Percentiles rank a stretch among this genome's conserved stretches.
Evolutionary conservation across 2,888 invertebrate species (phyloP).

Genomic region (Deroplatys truncata): DNA sequence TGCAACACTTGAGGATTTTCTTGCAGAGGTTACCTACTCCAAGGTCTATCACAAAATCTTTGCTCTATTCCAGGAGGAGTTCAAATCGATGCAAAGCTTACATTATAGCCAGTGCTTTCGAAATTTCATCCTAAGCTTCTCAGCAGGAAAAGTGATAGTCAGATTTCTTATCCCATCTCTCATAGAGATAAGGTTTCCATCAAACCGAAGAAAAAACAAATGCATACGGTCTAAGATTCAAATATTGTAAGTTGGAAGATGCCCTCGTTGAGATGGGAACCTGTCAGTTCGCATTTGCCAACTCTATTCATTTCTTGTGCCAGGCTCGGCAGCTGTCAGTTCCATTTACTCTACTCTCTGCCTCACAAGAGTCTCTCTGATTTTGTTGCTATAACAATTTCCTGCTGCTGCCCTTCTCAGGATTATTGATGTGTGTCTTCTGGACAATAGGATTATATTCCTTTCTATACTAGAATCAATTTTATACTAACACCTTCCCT

Average conservation of each 20-base stretch:
- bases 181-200: not conserved
- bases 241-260: too few species aligned
- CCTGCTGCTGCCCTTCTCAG: not conserved
- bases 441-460: too few species aligned
- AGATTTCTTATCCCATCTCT: not conserved
- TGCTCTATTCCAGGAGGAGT: too few species aligned
- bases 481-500: too few species aligned
- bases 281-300: not conserved
- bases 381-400: not conserved
- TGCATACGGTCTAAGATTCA: not conserved
- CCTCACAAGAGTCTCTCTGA: not conserved
- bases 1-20: too few species aligned
- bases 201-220: not conserved
- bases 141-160: not conserved
- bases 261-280: not conserved
- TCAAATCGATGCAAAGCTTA: too few species aligned
- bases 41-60: too few species aligned
- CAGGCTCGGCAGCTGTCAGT: not conserved
- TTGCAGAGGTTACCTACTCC: too few species aligned
- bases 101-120: too few species aligned
- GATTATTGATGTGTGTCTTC: too few species aligned
- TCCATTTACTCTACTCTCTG: not conserved
- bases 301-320: not conserved
- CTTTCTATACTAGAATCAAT: too few species aligned
- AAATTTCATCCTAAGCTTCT: not conserved